Evolutionary conservation across 1,140 invertebrate species (phyloP).

Genomic region (Danaus melanippus): DNA sequence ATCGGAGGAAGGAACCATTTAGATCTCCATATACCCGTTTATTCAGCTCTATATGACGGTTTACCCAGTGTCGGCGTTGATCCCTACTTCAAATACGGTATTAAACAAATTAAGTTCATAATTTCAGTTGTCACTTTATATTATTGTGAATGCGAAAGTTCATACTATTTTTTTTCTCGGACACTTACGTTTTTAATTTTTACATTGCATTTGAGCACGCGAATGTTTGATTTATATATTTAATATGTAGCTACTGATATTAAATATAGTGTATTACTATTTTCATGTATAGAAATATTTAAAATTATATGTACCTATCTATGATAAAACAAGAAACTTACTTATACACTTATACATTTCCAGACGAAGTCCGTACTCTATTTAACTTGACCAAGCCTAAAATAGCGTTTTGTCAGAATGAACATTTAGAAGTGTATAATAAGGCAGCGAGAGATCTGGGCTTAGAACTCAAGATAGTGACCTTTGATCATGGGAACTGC

Average conservation of each 20-base stretch:
- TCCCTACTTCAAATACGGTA: constrained; percentile 45
- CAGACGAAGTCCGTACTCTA: constrained; percentile 32
- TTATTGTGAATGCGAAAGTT: too few species aligned
- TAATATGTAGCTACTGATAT: too few species aligned
- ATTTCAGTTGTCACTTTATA: too few species aligned
- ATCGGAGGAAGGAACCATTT: constrained; percentile 64
- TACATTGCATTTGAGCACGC: too few species aligned
- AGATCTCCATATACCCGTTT: constrained; percentile 61
- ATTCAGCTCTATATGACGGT: constrained; percentile 63
- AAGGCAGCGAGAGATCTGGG: constrained; percentile 19
- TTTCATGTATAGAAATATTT: too few species aligned
- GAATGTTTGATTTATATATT: too few species aligned
- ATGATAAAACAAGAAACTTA: too few species aligned
- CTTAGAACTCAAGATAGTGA: constrained; percentile 27
- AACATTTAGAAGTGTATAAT: constrained; percentile 15
- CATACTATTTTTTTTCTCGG: too few species aligned
- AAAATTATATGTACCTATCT: too few species aligned
- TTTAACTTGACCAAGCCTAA: constrained; percentile 29
- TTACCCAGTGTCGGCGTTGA: constrained; percentile 44
- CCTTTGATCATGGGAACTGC: constrained; percentile 27
- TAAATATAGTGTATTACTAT: too few species aligned
- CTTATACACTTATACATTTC: constrained; percentile 3
- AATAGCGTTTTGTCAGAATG: constrained; percentile 32
- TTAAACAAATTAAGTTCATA: constrained; percentile 7
- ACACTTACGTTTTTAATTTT: too few species aligned